Percentiles rank a stretch among this genome's conserved stretches.
Evolutionary conservation across 1,140 invertebrate species (phyloP).

Genomic region (Neocloeon triangulifer): DNA sequence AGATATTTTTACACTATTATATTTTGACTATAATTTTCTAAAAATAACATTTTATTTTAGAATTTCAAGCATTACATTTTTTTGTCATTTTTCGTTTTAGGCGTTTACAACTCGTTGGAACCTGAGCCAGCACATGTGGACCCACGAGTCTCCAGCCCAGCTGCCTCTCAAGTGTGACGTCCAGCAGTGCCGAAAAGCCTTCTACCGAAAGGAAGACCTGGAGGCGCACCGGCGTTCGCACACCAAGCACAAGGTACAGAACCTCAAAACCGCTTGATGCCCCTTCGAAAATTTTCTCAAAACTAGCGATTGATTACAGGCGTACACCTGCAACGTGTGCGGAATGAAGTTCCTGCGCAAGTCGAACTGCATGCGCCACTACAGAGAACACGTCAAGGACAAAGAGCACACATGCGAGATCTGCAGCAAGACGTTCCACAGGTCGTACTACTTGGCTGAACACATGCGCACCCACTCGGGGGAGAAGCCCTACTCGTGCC

Average conservation of each 20-base stretch:
- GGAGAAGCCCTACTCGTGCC: slow-evolving; percentile 57
- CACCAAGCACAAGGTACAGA: too few species aligned
- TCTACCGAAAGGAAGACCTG: slow-evolving; percentile 53
- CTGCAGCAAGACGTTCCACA: slow-evolving; percentile 67
- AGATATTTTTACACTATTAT: too few species aligned
- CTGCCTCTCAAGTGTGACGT: slow-evolving; percentile 77
- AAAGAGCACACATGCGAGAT: slow-evolving; percentile 74
- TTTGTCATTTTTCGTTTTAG: too few species aligned
- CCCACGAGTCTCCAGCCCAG: slow-evolving; percentile 55
- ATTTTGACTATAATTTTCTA: too few species aligned
- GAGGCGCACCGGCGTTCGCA: slow-evolving; percentile 66
- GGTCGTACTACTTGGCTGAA: slow-evolving; percentile 68
- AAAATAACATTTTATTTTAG: too few species aligned
- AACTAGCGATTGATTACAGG: too few species aligned
- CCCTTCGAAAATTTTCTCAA: too few species aligned
- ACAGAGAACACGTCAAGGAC: slow-evolving; percentile 68
- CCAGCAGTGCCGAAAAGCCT: slow-evolving; percentile 57
- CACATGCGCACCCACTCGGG: slow-evolving; percentile 68
- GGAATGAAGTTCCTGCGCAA: slow-evolving; percentile 82
- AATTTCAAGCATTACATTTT: too few species aligned
- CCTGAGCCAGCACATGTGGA: slow-evolving; percentile 67
- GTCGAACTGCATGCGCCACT: slow-evolving; percentile 76
- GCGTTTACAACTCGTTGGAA: slow-evolving; percentile 75
- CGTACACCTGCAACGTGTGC: slow-evolving; percentile 80
- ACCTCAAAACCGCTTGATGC: too few species aligned